Conservation (phyloP, 1,140 invertebrate species). For the Brachionus paranguensis region DNA sequence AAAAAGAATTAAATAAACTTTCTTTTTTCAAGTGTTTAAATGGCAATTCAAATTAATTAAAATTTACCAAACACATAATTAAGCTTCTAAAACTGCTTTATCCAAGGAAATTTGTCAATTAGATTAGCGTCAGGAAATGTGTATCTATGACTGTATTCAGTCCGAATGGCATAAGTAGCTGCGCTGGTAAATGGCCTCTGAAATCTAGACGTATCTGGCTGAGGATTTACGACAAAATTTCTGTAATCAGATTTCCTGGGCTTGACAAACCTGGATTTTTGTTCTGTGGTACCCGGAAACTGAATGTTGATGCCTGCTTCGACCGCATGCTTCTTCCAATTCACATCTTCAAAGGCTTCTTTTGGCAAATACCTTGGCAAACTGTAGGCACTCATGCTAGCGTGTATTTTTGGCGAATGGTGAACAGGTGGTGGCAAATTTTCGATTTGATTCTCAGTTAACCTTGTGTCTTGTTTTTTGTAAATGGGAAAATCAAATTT, state of each 20-base stretch:
- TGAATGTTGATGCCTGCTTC: not conserved
- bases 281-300: not conserved
- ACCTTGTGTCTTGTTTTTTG: not conserved
- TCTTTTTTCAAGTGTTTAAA: not conserved
- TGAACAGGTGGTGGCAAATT: not conserved
- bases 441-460: not conserved
- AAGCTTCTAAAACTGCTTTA: conserved; percentile 14
- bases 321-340: conserved; percentile 2
- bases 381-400: not conserved
- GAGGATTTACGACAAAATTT: conserved; percentile 25
- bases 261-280: not conserved
- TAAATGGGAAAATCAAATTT: conserved; percentile 18
- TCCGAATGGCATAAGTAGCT: not conserved
- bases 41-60: not conserved
- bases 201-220: not conserved
- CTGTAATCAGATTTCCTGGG: not conserved
- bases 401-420: not conserved
- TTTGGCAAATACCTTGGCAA: not conserved
- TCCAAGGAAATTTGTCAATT: conserved; percentile 32
- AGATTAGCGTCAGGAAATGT: not conserved
- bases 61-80: not conserved
- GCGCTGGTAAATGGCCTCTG: not conserved
- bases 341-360: not conserved
- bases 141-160: not conserved
- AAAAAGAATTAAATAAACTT: not conserved